Evolutionary conservation across 2,113 vertebrate genomes (phyloP), one percentile per base, ranked within the genome.

Genomic region (Corythoichthys haematopterus): DNA sequence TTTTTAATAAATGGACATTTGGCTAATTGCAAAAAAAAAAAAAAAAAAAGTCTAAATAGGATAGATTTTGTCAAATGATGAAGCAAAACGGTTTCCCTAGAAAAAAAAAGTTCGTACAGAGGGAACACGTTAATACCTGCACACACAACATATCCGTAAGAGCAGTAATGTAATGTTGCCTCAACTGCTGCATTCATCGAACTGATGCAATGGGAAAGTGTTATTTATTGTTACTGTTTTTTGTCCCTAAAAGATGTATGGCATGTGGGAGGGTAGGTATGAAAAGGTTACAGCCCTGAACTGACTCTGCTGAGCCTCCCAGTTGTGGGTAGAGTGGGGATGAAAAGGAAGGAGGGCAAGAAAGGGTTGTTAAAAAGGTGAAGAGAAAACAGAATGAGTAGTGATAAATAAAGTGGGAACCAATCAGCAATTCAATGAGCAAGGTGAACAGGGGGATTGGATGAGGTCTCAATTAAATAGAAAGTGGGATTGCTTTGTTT

Each of bases 131-230:
- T 43, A 43, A 43, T 7, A 43, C 40, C 40, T 8, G 6, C 46
- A 48, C 2, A 48, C 2, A 48, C 10, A 53, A 52, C 7, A 20
- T 52, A n/a, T 20, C 9, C 9, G 11, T 8, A 53, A 45, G 15
- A 59, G 76, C 76, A 77, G 79, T 87, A 87, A 90, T 88, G 66
- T 82, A 81, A 85, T 88, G 70, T 79, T 69, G 75, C 73, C 79
- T 75, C 84, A 75, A 82, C 85, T 84, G 80, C 74, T 81, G 77
- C 68, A 81, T 85, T 88, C 80, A 84, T 90, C 85, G 78, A 74
- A 68, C 79, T 86, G 85, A 87, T 90, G 83, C 86, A 82, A 88
- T 78, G 81, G 79, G 86, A 89, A 88, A 85, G 80, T 74, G 57
- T 64, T 80, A 84, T 90, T 90, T 88, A 87, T 16, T n/a, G 37